These are phyloP conservation scores for Plodia interpunctella DNA, from an alignment of 1,140 invertebrate species.

Conservation along the genomic window DNA sequence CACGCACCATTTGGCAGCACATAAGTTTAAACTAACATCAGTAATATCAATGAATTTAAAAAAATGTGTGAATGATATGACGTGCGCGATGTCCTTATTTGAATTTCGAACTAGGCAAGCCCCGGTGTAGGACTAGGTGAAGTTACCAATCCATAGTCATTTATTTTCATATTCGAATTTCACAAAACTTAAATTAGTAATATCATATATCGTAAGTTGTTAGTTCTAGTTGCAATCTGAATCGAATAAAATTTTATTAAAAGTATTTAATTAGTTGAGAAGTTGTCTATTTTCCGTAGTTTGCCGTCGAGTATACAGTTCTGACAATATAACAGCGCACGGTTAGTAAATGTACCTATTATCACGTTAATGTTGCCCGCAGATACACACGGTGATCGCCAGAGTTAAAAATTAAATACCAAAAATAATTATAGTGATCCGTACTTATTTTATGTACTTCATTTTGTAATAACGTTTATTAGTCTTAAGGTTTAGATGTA, in stretches of 20 bases:
- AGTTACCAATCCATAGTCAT: constrained; percentile 56
- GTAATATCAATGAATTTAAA: too few relatives aligned
- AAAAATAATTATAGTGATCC: neutral
- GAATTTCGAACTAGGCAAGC: neutral
- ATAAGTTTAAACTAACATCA: too few relatives aligned
- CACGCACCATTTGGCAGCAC: too few relatives aligned
- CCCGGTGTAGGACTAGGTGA: constrained; percentile 19
- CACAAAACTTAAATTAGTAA: constrained; percentile 32
- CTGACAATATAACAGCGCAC: neutral
- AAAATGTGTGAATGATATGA: neutral
- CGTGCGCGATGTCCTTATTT: neutral
- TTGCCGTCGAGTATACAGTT: constrained; percentile 30
- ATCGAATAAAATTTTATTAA: constrained; percentile 43
- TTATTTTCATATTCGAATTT: constrained; percentile 60
- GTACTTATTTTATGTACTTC: neutral
- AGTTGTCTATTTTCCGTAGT: constrained; percentile 69
- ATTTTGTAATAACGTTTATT: neutral
- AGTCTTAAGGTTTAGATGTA: neutral
- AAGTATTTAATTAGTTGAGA: constrained; percentile 35
- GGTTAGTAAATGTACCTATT: neutral
- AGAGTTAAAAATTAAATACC: neutral
- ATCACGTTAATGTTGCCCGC: constrained; percentile 1
- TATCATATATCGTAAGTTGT: constrained; percentile 37
- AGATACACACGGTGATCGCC: neutral
- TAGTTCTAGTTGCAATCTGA: constrained; percentile 50